A percentile compares a stretch with the other conserved stretches of the same genome.
Evolutionary conservation across 2,113 vertebrate genomes (phyloP).

Genomic region (Bos indicus): DNA sequence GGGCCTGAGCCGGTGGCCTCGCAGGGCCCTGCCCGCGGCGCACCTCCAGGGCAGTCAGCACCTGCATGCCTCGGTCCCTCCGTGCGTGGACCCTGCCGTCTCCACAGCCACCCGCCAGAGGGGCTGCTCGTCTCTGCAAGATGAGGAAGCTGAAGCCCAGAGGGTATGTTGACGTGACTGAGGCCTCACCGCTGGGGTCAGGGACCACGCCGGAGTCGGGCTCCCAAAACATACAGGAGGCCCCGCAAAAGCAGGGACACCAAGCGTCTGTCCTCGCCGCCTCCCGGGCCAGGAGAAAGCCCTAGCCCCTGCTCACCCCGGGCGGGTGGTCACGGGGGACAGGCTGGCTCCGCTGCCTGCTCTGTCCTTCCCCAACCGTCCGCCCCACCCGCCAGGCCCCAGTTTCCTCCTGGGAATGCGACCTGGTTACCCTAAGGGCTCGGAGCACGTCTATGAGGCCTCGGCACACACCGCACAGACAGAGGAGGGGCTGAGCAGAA

Average conservation of each 20-base stretch:
- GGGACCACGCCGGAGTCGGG: neutral
- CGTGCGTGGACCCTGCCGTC: accelerated
- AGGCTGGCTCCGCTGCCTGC: neutral
- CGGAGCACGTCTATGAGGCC: accelerated
- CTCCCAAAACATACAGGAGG: neutral
- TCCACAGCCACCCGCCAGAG: neutral
- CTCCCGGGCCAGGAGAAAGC: neutral
- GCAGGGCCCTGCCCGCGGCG: accelerated
- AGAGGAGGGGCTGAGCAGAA: neutral
- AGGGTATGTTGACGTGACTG: accelerated
- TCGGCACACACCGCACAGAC: accelerated
- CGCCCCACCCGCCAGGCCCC: accelerated
- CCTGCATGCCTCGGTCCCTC: neutral
- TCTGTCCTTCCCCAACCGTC: neutral
- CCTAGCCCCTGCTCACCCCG: neutral
- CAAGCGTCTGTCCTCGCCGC: no score
- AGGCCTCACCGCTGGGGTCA: neutral
- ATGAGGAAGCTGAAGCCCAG: neutral
- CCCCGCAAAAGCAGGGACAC: neutral
- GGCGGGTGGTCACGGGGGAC: neutral
- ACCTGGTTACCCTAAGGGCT: neutral
- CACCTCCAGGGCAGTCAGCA: neutral
- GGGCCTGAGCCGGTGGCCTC: accelerated
- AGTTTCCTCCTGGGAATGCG: neutral
- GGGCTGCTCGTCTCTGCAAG: neutral